These are phyloP conservation scores for Polylopha cassiicola DNA, from an alignment of 2,888 invertebrate genomes.

Conservation along the genomic window DNA sequence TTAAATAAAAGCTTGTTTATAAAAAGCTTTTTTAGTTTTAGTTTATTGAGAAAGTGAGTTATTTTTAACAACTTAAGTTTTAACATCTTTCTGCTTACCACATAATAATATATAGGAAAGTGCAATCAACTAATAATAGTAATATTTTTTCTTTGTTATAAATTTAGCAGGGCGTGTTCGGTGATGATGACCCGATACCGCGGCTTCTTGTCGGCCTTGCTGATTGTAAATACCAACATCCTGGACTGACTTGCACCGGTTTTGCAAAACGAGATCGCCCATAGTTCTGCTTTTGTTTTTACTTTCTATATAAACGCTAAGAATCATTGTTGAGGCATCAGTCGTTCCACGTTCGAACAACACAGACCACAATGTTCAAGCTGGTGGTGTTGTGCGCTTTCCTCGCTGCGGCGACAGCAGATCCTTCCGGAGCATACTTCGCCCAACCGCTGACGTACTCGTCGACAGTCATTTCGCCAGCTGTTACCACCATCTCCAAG, in stretches of 20 bases:
- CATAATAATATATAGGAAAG: no score
- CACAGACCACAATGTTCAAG: slow-evolving; percentile 71
- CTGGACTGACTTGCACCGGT: slow-evolving; percentile 62
- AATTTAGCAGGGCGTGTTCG: slow-evolving; percentile 30
- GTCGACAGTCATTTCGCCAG: slow-evolving; percentile 42
- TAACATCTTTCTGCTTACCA: no score
- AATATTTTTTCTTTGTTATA: slow-evolving; percentile 29
- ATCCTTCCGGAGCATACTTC: slow-evolving; percentile 36
- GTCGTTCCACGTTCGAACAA: slow-evolving; percentile 52
- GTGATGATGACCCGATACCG: slow-evolving; percentile 47
- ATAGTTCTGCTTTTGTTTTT: slow-evolving; percentile 44
- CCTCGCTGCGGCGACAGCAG: slow-evolving; percentile 74
- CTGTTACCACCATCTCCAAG: slow-evolving; percentile 50
- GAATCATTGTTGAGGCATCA: slow-evolving; percentile 45
- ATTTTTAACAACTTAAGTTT: no score
- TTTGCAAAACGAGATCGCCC: slow-evolving; percentile 57
- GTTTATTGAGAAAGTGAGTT: no score
- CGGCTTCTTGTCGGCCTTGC: slow-evolving; percentile 51
- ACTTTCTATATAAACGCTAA: slow-evolving; percentile 61
- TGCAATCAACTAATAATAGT: no score
- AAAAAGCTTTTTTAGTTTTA: no score
- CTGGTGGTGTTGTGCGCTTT: slow-evolving; percentile 79
- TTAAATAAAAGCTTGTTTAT: no score
- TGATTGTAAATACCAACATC: slow-evolving; percentile 63
- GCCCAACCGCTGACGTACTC: slow-evolving; percentile 40